phyloP scores from a whole-genome alignment of 92 coral and sea anemone genomes.

The Porites rus region DNA sequence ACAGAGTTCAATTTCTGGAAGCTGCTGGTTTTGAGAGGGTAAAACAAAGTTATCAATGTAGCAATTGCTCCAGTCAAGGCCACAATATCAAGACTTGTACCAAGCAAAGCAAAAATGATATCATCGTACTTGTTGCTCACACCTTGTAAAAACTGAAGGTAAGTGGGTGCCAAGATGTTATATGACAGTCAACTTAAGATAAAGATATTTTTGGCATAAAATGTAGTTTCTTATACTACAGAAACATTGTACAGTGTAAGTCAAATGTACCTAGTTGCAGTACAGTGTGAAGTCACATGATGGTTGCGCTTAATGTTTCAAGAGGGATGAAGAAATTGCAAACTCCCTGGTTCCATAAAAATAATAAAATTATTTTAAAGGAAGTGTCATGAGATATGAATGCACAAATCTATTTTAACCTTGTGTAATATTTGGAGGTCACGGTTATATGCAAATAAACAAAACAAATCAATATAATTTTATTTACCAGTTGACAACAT shows the following conservation, averaged over 20 bases:
- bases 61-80: too few species aligned
- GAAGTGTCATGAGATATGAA: conserved; percentile 23
- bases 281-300: not conserved
- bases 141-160: conserved; percentile 25
- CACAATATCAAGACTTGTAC: too few species aligned
- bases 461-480: not conserved
- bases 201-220: not conserved
- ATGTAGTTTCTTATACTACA: not conserved
- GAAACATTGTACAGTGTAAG: not conserved
- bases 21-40: conserved; percentile 62
- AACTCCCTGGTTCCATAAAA: conserved; percentile 17
- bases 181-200: not conserved
- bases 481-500: not conserved
- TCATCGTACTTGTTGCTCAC: conserved; percentile 7
- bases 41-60: not conserved
- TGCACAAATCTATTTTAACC: not conserved
- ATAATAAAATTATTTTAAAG: not conserved
- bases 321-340: too few species aligned
- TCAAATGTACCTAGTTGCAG: not conserved
- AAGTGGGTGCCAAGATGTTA: conserved; percentile 27
- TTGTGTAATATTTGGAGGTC: too few species aligned
- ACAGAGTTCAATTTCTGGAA: conserved; percentile 55
- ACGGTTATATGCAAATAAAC: too few species aligned
- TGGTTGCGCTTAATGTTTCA: too few species aligned
- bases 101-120: not conserved